Percentiles rank a stretch among this genome's conserved stretches.
These are phyloP conservation scores for Nylanderia fulva DNA, from an alignment of 1,140 invertebrate species.

Conservation along the genomic window DNA sequence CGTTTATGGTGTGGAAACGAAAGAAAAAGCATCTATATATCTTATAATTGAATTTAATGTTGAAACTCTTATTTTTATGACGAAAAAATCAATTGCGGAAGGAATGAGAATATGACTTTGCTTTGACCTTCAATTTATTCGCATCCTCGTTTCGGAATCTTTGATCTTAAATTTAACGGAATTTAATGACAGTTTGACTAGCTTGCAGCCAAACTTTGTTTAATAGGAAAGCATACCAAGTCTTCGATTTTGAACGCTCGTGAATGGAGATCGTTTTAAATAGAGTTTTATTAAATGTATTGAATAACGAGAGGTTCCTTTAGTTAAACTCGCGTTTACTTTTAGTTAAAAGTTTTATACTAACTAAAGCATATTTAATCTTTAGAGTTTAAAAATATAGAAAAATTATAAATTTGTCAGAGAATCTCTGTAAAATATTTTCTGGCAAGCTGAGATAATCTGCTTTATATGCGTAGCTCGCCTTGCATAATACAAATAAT, in stretches of 20 bases:
- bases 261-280: not conserved
- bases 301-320: not conserved
- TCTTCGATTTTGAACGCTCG: not conserved
- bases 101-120: not conserved
- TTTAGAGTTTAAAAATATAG: not conserved
- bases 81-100: not conserved
- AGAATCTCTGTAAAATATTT: not conserved
- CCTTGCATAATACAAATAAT: not conserved
- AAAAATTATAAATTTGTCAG: not conserved
- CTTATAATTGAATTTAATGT: not conserved
- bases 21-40: not conserved
- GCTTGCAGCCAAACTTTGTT: not conserved
- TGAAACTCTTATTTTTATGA: not conserved
- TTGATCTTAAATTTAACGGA: no score
- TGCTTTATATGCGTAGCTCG: not conserved
- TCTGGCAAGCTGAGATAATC: not conserved
- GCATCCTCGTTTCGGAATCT: not conserved
- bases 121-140: not conserved
- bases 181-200: not conserved
- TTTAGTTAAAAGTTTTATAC: slow-evolving; percentile 22
- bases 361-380: not conserved
- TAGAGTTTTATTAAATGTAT: not conserved
- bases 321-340: not conserved
- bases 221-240: not conserved
- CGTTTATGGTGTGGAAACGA: not conserved